phyloP scores from a whole-genome alignment of 2,888 invertebrate species.

The Oxycera nigricornis region DNA sequence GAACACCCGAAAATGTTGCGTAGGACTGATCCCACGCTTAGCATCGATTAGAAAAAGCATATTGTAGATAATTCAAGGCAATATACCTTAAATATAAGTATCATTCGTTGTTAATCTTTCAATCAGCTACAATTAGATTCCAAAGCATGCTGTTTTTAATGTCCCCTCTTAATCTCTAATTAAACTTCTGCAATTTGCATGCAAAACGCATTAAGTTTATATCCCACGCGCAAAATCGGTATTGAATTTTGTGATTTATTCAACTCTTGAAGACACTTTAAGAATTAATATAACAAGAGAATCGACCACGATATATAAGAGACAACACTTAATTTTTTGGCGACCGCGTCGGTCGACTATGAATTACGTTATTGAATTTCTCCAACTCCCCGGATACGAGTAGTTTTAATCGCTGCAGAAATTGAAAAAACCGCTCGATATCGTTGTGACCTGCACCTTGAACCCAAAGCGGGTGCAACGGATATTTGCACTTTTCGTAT shows the following conservation, averaged over 20 bases:
- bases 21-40: conserved; percentile 53
- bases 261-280: no score
- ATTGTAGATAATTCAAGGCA: not conserved
- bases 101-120: no score
- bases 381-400: conserved; percentile 88
- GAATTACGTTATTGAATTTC: not conserved
- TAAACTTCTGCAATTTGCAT: no score
- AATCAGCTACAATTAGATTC: no score
- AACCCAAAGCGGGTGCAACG: conserved; percentile 96
- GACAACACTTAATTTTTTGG: no score
- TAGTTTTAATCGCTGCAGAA: conserved; percentile 94
- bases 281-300: no score
- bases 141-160: no score
- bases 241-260: no score
- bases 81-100: not conserved
- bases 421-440: conserved; percentile 95
- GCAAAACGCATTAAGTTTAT: no score
- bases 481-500: conserved; percentile 93
- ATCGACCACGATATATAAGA: no score
- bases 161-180: no score
- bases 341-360: not conserved
- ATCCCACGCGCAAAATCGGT: no score
- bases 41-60: conserved; percentile 12
- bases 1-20: conserved; percentile 55
- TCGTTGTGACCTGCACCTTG: conserved; percentile 98